These are phyloP conservation scores for Pogonocichla stellata DNA, from an alignment of 2,113 vertebrate genomes.

Conservation along the genomic window DNA sequence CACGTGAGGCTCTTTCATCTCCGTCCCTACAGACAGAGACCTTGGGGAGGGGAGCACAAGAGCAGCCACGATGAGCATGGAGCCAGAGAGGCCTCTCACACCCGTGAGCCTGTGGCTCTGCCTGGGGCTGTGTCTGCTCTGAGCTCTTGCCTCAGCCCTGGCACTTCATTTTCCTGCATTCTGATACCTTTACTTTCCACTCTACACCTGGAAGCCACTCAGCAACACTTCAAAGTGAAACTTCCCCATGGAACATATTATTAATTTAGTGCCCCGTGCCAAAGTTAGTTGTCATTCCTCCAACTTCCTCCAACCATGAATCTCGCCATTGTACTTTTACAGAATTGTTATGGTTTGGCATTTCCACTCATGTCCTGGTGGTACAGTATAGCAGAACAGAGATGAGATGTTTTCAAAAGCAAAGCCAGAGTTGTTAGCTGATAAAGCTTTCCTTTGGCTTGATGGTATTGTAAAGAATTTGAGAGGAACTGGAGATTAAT, in stretches of 20 bases:
- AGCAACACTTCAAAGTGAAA: background rate
- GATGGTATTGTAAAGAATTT: background rate
- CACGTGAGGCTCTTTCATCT: background rate
- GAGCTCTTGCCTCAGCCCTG: background rate
- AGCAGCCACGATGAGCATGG: background rate
- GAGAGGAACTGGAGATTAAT: background rate
- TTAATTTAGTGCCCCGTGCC: background rate
- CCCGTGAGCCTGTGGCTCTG: fast-evolving
- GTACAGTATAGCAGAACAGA: background rate
- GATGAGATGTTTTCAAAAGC: background rate
- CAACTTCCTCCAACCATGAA: background rate
- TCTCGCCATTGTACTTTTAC: background rate
- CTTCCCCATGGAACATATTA: background rate
- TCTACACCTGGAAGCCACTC: background rate
- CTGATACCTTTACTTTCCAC: background rate
- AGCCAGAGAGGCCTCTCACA: background rate
- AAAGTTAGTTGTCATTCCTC: background rate
- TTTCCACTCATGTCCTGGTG: background rate
- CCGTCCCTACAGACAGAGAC: fast-evolving
- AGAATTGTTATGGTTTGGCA: background rate
- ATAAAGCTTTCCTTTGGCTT: background rate
- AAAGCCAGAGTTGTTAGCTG: background rate
- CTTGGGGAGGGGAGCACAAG: background rate
- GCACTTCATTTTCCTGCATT: background rate
- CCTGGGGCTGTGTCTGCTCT: background rate